Base-by-base conservation (phyloP, 1,140 invertebrate species). In the Phocides pigmalion region DNA sequence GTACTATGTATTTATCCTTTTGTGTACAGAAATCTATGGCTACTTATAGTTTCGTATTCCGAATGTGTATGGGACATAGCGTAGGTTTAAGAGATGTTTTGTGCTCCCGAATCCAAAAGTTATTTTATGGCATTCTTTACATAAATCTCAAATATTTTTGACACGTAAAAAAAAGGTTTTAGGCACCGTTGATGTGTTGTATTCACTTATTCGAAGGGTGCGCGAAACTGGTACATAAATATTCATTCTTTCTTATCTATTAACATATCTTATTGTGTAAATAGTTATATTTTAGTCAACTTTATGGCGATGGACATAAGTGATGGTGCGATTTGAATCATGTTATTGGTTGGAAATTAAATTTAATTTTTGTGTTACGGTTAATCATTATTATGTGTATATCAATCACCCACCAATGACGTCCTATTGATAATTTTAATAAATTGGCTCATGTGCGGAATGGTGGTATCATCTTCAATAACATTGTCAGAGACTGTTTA, bases 1-100 rank as follows among this genome's bases (percentile, higher is more conserved):
- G 54, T 65, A 65, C 17, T 20, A 42, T 16, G 16, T 54, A 41
- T 65, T 39, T 58, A 47, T 58, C 42, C 20, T 28, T 50, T 65
- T 59, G 37, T 58, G 35, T 65, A 39, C 47, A 65, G 32, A 58
- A 49, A 39, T 42, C 25, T 47, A 51, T 42, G 20, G 35, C 15
- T 59, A 39, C 20, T 17, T 14, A 25, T 65, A 65, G 53, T 65
- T 59, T 59, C 54, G 35, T 50, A 50, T 25, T 59, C 44, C 14
- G 35, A 39, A 42, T 17, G 20, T 59, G 46, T 59, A 51, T 32
- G 35, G 54, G 32, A 58, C 16, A 19, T 42, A 44, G 22, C 22
- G 19, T 65, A 65, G 63, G 3, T 58, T 22, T 65, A 64, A 56
- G 51, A 41, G 41, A 65, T 25, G 32, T 14, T 59, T 56, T 59